Evolutionary conservation across 2,888 invertebrate species (phyloP).

Genomic region (Deilephila elpenor): DNA sequence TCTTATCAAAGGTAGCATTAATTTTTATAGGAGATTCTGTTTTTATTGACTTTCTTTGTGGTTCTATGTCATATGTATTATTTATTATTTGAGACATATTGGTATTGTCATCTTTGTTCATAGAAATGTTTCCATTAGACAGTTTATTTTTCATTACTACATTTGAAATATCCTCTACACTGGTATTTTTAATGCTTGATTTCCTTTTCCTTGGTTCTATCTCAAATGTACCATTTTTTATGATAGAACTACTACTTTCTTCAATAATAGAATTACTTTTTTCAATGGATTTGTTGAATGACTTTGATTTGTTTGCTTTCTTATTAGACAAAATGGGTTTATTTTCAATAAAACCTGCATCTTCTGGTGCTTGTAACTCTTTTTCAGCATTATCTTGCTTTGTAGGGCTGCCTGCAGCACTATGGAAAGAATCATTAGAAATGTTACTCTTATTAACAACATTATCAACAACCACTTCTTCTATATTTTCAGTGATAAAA

Average conservation of each 20-base stretch:
- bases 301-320: neutral
- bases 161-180: slow-evolving; percentile 32
- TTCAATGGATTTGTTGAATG: neutral
- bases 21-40: slow-evolving; percentile 25
- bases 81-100: neutral
- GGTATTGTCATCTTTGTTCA: neutral
- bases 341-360: neutral
- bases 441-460: slow-evolving; percentile 51
- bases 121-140: neutral
- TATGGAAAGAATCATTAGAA: slow-evolving; percentile 72
- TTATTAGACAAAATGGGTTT: neutral
- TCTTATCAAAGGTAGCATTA: slow-evolving; percentile 18
- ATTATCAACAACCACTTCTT: slow-evolving; percentile 34
- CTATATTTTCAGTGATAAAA: slow-evolving; percentile 44
- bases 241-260: neutral
- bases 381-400: neutral
- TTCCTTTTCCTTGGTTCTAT: neutral
- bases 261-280: neutral
- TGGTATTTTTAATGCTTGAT: slow-evolving; percentile 18
- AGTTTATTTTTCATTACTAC: slow-evolving; percentile 32
- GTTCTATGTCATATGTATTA: slow-evolving; percentile 33
- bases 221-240: slow-evolving; percentile 4
- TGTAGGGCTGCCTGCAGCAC: slow-evolving; percentile 71
- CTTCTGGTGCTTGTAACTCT: neutral
- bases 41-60: slow-evolving; percentile 1